These are phyloP conservation scores for Pavo muticus DNA, from an alignment of 2,113 vertebrate species.

Conservation along the genomic window DNA sequence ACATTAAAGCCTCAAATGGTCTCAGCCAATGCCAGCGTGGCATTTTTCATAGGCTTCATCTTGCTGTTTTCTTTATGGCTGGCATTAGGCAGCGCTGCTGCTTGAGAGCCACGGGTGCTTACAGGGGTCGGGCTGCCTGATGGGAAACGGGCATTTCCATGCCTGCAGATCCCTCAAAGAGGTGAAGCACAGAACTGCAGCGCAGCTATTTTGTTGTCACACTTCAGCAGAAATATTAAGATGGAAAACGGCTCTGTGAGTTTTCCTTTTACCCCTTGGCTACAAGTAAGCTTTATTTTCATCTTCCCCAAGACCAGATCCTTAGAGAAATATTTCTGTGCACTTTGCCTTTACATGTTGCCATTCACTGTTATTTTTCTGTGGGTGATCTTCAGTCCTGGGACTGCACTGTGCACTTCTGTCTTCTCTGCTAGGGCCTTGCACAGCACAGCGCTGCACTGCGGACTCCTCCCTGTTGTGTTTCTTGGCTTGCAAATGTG, in stretches of 20 bases:
- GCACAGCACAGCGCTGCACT: no score
- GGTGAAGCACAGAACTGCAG: neutral
- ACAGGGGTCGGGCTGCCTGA: slow-evolving; percentile 3
- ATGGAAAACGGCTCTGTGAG: neutral
- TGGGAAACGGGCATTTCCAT: slow-evolving; percentile 34
- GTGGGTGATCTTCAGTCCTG: neutral
- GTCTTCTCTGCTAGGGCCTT: no score
- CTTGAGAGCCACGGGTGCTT: slow-evolving; percentile 38
- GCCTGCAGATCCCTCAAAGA: neutral
- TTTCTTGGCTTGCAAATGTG: no score
- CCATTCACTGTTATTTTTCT: neutral
- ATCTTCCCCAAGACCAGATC: neutral
- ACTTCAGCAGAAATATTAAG: neutral
- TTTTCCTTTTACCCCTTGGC: neutral
- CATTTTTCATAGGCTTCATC: neutral
- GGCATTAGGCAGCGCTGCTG: neutral
- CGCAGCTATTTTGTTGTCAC: neutral
- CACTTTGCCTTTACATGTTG: neutral
- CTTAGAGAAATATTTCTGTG: neutral
- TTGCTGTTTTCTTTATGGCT: neutral
- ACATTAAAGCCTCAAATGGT: neutral
- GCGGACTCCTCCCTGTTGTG: no score
- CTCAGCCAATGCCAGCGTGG: neutral
- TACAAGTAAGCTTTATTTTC: neutral
- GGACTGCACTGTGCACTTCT: no score